Conservation (phyloP, 2,113 vertebrate genomes). For the Sinocyclocheilus maitianheensis region DNA sequence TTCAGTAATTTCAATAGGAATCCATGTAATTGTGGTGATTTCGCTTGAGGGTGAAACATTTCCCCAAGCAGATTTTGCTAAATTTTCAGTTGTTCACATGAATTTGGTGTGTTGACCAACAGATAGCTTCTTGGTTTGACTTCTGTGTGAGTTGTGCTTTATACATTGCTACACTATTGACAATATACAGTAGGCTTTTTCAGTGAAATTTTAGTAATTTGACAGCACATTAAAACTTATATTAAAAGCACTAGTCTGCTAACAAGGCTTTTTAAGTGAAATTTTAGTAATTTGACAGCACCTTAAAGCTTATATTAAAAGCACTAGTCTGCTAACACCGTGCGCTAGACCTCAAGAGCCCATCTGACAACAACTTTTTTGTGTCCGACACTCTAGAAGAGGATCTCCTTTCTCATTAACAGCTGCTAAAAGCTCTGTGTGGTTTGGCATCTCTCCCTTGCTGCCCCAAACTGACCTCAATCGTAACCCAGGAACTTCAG, state of each 20-base stretch:
- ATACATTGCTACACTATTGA: too few relatives aligned
- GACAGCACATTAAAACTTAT: background rate
- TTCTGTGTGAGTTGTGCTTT: too few relatives aligned
- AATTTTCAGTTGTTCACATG: too few relatives aligned
- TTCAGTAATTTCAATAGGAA: too few relatives aligned
- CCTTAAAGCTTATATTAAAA: background rate
- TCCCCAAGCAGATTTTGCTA: too few relatives aligned
- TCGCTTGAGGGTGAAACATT: too few relatives aligned
- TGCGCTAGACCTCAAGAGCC: background rate
- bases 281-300: background rate
- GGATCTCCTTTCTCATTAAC: slow-evolving; percentile 45
- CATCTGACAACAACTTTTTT: slow-evolving; percentile 28
- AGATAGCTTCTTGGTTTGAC: too few relatives aligned
- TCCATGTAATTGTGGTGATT: too few relatives aligned
- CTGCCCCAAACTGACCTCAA: slow-evolving; percentile 43
- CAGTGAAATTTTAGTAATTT: background rate
- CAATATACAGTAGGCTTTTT: too few relatives aligned
- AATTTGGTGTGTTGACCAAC: too few relatives aligned
- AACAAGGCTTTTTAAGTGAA: background rate
- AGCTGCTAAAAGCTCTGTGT: slow-evolving; percentile 34
- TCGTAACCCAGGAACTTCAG: slow-evolving; percentile 35
- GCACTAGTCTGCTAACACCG: background rate
- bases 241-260: background rate
- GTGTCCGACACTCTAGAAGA: background rate
- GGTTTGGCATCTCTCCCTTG: slow-evolving; percentile 34